Percentiles rank a stretch among this genome's conserved stretches.
Conservation (phyloP, 2,888 invertebrate species). For the Polydrusus tereticollis region DNA sequence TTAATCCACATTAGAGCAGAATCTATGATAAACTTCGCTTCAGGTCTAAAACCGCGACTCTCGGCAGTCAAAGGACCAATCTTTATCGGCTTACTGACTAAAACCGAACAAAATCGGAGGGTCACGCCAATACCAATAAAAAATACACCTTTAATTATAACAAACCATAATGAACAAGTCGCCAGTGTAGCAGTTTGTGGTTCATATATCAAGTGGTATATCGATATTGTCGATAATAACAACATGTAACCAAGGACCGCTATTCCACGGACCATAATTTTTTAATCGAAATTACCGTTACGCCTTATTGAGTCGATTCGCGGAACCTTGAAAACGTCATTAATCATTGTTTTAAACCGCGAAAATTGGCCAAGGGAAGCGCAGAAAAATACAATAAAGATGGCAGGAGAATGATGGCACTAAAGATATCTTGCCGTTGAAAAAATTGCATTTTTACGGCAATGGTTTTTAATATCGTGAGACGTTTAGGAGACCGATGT, state of each 20-base stretch:
- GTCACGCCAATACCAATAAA: constrained; percentile 28
- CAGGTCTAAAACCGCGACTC: too few species aligned
- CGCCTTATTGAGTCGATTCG: constrained; percentile 6
- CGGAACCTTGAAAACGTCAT: constrained; percentile 1
- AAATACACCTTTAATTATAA: constrained; percentile 25
- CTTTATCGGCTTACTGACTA: not conserved
- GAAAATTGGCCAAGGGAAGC: not conserved
- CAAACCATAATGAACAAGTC: constrained; percentile 17
- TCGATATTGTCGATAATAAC: not conserved
- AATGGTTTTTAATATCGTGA: too few species aligned
- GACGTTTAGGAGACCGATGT: too few species aligned
- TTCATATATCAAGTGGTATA: not conserved
- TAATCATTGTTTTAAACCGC: constrained; percentile 5
- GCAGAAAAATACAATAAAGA: not conserved
- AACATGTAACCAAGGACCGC: not conserved
- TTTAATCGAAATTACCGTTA: constrained; percentile 6
- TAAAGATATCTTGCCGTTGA: not conserved
- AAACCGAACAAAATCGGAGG: constrained; percentile 16
- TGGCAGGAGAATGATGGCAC: not conserved
- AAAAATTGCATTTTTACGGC: not conserved
- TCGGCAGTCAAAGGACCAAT: not conserved
- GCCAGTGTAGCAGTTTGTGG: not conserved
- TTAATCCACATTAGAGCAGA: too few species aligned
- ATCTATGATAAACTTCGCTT: not conserved
- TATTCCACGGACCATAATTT: constrained; percentile 1